Evolutionary conservation across 2,888 invertebrate genomes (phyloP), one percentile per base, ranked within the genome.

Genomic region (Terebella lapidaria): DNA sequence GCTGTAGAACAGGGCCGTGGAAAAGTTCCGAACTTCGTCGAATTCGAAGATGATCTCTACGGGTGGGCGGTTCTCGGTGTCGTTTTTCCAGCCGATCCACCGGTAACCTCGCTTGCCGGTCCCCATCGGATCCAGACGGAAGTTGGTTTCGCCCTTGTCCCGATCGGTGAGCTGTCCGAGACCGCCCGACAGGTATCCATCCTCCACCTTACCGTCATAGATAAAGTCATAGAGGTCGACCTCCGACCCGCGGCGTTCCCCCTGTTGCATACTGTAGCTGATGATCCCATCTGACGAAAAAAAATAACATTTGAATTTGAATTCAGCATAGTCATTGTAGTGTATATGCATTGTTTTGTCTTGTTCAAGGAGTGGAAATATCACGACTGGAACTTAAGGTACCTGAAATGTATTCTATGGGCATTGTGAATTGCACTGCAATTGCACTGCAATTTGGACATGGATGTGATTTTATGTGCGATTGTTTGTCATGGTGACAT

Each of bases 251-350:
- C 89, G 85, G 74, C 88, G 87, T 82, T 91, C 89, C 20, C 94
- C 93, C 78, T 91, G 90, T 20, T 91, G 90, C 88, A 92, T 91
- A 54, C 89, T 87, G 82, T 94, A 94, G 62, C 90, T 87, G 28
- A 91, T 85, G 59, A 94, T 85, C 27, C 91, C 91, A 74, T 89
- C 94, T 89, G 85, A 26, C 79, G 75, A 35, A 10, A 45, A 35
- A 57, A 5, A 24, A 5, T 24, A 10, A 49, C 49, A 49, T 35
- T 35, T n/a, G n/a, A n/a, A n/a, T n/a, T n/a, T n/a, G n/a, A n/a
- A n/a, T n/a, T n/a, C n/a, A n/a, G n/a, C n/a, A n/a, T n/a, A n/a
- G n/a, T n/a, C n/a, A n/a, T n/a, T n/a, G n/a, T n/a, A n/a, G n/a
- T n/a, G n/a, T n/a, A n/a, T n/a, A n/a, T n/a, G n/a, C n/a, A n/a